These are phyloP conservation scores for Eumeta japonica DNA, from an alignment of 1,140 invertebrate genomes.

Conservation along the genomic window DNA sequence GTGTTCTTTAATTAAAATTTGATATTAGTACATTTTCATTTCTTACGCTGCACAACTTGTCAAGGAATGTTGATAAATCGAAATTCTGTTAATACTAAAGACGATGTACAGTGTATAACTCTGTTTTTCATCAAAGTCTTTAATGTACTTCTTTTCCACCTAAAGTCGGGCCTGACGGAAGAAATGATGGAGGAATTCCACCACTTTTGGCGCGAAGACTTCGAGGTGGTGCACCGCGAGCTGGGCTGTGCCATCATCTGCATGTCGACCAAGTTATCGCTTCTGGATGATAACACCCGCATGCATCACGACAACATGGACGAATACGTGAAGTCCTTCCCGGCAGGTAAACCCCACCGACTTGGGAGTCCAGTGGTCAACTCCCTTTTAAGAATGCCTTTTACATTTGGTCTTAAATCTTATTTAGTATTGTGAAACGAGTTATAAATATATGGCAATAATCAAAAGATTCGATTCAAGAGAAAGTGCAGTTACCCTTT, in stretches of 20 bases:
- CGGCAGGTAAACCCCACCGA: conserved; percentile 18
- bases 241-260: conserved; percentile 48
- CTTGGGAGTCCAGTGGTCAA: not conserved
- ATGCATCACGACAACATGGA: conserved; percentile 47
- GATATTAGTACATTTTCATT: not conserved
- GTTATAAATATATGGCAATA: too few relatives aligned
- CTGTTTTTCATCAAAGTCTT: not conserved
- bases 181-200: conserved; percentile 43
- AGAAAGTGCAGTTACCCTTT: too few relatives aligned
- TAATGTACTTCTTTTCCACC: not conserved
- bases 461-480: too few relatives aligned
- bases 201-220: conserved; percentile 46
- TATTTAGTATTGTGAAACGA: too few relatives aligned
- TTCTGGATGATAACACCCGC: conserved; percentile 35
- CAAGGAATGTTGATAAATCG: not conserved
- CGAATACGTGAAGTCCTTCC: conserved; percentile 40
- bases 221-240: conserved; percentile 42
- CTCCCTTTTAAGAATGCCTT: not conserved
- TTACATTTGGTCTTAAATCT: not conserved
- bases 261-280: conserved; percentile 45
- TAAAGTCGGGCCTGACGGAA: conserved; percentile 34
- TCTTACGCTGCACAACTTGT: not conserved
- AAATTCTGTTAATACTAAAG: not conserved
- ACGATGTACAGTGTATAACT: not conserved
- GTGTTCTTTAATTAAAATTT: too few relatives aligned